Evolutionary conservation across 2,113 vertebrate species (phyloP).

Genomic region (Rhinoderma darwinii): DNA sequence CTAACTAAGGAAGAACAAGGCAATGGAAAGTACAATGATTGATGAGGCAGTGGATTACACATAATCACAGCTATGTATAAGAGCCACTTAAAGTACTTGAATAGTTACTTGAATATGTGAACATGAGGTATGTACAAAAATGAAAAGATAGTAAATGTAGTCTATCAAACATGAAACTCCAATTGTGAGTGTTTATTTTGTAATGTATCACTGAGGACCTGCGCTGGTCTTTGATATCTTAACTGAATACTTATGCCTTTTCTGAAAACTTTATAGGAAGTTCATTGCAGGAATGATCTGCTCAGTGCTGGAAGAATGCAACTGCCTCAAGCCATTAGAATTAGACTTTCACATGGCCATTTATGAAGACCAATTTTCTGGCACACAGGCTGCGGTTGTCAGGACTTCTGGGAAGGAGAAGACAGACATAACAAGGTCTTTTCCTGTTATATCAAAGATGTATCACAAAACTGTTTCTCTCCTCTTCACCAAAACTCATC

Average conservation of each 20-base stretch:
- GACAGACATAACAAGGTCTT: background rate
- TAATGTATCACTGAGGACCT: background rate
- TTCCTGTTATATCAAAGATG: background rate
- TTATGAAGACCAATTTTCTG: background rate
- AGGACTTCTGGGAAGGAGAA: background rate
- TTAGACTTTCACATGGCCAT: background rate
- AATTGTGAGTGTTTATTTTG: background rate
- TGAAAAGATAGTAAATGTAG: background rate
- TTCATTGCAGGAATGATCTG: background rate
- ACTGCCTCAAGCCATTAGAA: background rate
- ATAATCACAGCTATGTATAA: slow-evolving; percentile 30
- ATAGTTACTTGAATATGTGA: slow-evolving; percentile 28
- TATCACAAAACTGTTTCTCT: background rate
- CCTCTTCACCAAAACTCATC: background rate
- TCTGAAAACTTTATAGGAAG: background rate
- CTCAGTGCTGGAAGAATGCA: background rate
- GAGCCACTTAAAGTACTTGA: background rate
- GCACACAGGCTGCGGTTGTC: background rate
- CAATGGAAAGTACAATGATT: slow-evolving; percentile 33
- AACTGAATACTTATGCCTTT: background rate
- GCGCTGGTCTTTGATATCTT: background rate
- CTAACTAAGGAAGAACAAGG: slow-evolving; percentile 17
- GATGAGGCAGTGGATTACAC: slow-evolving; percentile 22
- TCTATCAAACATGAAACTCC: slow-evolving; percentile 15
- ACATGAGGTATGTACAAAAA: background rate